Base-by-base conservation (phyloP, 1,140 invertebrate species). In the Lepidurus couesii region DNA sequence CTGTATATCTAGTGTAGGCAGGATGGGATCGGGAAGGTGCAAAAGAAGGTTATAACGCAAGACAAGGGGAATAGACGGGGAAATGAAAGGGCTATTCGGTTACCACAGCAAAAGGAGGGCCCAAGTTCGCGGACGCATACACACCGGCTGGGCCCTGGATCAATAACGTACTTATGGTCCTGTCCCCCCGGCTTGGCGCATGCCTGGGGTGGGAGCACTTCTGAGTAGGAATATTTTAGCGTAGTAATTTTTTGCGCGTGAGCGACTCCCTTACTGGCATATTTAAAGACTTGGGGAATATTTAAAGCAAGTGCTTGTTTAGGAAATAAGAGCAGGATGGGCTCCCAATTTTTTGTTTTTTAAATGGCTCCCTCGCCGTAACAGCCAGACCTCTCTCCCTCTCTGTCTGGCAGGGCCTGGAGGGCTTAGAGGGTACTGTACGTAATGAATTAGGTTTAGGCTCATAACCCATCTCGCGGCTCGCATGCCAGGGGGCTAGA, bases 191-290 rank as follows among this genome's bases (percentile, higher is more conserved):
- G 16, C 13, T 65, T 65, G 13, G 34, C 34, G 34, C 34, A 34
- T 34, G 34, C 34, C 34, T 65, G 53, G 53, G 53, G 53, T 65
- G 6, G 13, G 53, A 13, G 53, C 53, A 7, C 34, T 34, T 34
- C 34, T 1, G 53, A 13, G 53, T 21, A 21, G 53, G 53, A 65
- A 0, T n/a, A 21, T 65, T 65, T 65, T 7, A 65, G 53, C n/a
- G 53, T n/a, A 65, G 53, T 21, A 65, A 65, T 65, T 65, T 65
- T 21, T 65, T 4, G 53, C 53, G 53, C 53, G 16, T 65, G 53
- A 65, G 53, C 53, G 53, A 65, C 16, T 65, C 53, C 53, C 21
- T 65, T 65, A 65, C n/a, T 65, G 53, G 53, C 53, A 65, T 65
- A 16, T 21, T 65, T 65, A 65, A 65, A 65, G 53, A 65, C 53